phyloP scores from a whole-genome alignment of 2,113 vertebrate genomes.

The Paedocypris sp. region DNA sequence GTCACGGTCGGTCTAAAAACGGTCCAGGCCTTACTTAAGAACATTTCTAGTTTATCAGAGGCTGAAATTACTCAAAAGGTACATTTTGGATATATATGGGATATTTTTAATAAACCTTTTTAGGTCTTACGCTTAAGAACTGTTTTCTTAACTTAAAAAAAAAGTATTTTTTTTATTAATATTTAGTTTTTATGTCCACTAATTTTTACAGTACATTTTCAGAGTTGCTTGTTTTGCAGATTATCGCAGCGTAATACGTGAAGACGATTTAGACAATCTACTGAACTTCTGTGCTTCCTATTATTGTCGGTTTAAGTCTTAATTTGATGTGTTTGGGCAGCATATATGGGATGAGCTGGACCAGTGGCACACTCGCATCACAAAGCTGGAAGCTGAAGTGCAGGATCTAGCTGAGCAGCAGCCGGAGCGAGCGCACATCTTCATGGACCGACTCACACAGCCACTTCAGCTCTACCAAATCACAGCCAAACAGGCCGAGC shows the following conservation, averaged over 20 bases:
- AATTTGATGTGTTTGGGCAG: constrained; percentile 57
- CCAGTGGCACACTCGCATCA: constrained; percentile 74
- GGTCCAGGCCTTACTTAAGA: constrained; percentile 68
- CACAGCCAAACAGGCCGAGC: constrained; percentile 70
- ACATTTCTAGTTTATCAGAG: constrained; percentile 64
- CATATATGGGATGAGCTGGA: constrained; percentile 84
- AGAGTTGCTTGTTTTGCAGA: too few relatives aligned
- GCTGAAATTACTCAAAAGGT: constrained; percentile 81
- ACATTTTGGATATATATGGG: neutral
- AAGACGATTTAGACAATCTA: too few relatives aligned
- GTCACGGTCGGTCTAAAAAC: constrained; percentile 62
- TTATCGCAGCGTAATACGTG: too few relatives aligned
- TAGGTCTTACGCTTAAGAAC: too few relatives aligned
- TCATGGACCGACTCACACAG: constrained; percentile 76
- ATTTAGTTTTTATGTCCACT: constrained; percentile 8
- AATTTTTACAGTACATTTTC: too few relatives aligned
- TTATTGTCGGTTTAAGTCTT: too few relatives aligned
- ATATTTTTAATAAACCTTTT: neutral
- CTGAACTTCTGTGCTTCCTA: neutral
- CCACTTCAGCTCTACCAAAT: constrained; percentile 79
- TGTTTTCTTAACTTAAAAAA: too few relatives aligned
- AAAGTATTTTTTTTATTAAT: neutral
- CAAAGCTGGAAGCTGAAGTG: constrained; percentile 78
- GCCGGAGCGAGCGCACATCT: constrained; percentile 67
- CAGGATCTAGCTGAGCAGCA: constrained; percentile 79